Base-by-base conservation (phyloP, 2,113 vertebrate genomes). In the Carassius carassius region DNA sequence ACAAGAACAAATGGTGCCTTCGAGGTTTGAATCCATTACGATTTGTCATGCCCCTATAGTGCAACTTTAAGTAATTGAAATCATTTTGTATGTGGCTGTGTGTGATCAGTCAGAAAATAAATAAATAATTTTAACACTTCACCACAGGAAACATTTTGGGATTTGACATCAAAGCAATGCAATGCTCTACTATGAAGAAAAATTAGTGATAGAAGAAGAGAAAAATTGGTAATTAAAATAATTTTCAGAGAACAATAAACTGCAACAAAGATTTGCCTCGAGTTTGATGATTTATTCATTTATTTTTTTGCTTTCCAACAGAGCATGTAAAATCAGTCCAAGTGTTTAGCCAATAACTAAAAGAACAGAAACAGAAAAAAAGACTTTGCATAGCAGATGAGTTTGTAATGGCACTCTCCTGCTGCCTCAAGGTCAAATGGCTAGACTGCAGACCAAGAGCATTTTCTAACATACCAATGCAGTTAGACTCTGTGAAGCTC, bases 351-450 rank as follows among this genome's bases (percentile, higher is more conserved):
- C 35, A n/a, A 44, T 72, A n/a, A 13, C 69, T n/a, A n/a, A n/a
- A n/a, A n/a, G n/a, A n/a, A n/a, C n/a, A n/a, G n/a, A n/a, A n/a
- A n/a, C 5, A 47, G 58, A 37, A 81, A 21, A 81, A 81, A 44
- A 13, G 29, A 32, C 37, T 78, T 41, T 21, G 56, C 56, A 44
- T 41, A 78, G 58, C 58, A 12, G 58, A 63, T 32, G 44, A 69
- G 44, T 54, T 81, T 29, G 19, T 65, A 2, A 23, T 47, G 17
- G 19, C 44, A 51, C 62, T 29, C 44, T 19, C 25, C 25, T 69
- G 62, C 14, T 54, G 60, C 12, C 44, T 67, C 78, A 81, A 81
- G 78, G 78, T 81, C 78, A 81, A 35, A 67, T 63, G 62, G 47
- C 78, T 81, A 69, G 78, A 81, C 78, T 1, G 35, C 0, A 6